Base-by-base conservation (phyloP, 2,113 vertebrate genomes). In the Carassius auratus region DNA sequence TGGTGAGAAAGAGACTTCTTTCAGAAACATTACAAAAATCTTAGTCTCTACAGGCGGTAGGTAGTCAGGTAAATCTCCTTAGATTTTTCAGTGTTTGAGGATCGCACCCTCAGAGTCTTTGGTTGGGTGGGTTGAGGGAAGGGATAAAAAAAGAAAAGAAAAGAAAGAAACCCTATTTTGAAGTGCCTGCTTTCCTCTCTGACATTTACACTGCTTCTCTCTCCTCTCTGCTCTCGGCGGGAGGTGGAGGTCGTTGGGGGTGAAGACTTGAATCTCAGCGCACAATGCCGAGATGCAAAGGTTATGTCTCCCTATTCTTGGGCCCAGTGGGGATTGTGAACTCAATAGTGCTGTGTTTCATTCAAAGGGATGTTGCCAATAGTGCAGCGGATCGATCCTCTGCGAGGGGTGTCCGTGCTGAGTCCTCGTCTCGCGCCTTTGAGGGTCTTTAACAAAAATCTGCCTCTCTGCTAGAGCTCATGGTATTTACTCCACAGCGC, bases 351-450 rank as follows among this genome's bases (percentile, higher is more conserved):
- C 83, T 90, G 93, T 84, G 68, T 92, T 94, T 93, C 92, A 93
- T 95, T 94, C 93, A 94, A 90, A 92, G 88, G 82, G 88, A 91
- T 85, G 86, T 91, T 76, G 91, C 92, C 93, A 93, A 93, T 93
- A 93, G 91, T 89, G 79, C 78, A 88, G 91, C 86, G 89, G 90
- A 95, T 95, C 93, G 86, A 94, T 95, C 92, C 90, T 85, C 90
- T 89, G 89, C 30, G 84, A 92, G 91, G 91, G 92, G 91, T 90
- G 90, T 81, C 90, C 87, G 89, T 88, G 86, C 90, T 90, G 92
- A 90, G 90, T 87, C 36, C 83, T 89, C 89, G 87, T 83, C 84
- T 90, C 89, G 74, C 83, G 90, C 91, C 90, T 91, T 89, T 73
- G 91, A 89, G 92, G 92, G 81, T 80, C 55, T 85, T 62, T 90